These are phyloP conservation scores for Macrosiphum euphorbiae DNA, from an alignment of 2,888 invertebrate genomes.

Conservation along the genomic window DNA sequence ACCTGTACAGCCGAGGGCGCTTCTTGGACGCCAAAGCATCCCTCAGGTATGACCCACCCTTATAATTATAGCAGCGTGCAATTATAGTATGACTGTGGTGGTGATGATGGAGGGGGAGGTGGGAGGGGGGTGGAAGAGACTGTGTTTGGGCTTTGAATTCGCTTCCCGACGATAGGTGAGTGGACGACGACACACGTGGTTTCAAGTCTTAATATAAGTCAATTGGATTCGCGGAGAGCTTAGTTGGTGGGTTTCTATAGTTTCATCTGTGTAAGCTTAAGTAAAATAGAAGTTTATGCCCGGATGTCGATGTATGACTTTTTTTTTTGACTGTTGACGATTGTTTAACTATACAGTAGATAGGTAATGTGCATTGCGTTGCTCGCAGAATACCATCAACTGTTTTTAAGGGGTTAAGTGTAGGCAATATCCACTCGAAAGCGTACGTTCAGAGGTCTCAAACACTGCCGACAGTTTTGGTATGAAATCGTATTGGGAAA, in stretches of 20 bases:
- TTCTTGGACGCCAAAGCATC: conserved; percentile 65
- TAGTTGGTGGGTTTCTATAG: neutral
- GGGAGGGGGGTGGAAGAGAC: neutral
- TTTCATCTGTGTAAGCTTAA: no score
- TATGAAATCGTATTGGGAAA: neutral
- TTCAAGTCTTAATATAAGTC: neutral
- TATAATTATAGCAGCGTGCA: neutral
- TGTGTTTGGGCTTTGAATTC: neutral
- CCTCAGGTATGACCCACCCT: conserved; percentile 35
- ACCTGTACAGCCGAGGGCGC: conserved; percentile 65
- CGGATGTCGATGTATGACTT: no score
- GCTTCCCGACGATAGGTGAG: neutral
- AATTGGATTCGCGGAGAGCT: neutral
- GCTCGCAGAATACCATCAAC: neutral
- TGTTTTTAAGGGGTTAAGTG: neutral
- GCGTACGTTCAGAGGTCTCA: neutral
- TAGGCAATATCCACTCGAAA: neutral
- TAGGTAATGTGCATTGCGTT: neutral
- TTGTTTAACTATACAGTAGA: no score
- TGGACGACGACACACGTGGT: neutral
- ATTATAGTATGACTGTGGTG: neutral
- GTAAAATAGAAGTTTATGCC: no score
- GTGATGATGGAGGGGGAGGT: accelerated
- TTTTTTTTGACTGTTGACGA: neutral
- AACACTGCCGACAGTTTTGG: neutral